A percentile compares a stretch with the other conserved stretches of the same genome.
These are phyloP conservation scores for Chloroceryle inda DNA, from an alignment of 2,797 vertebrate genomes.

Conservation along the genomic window DNA sequence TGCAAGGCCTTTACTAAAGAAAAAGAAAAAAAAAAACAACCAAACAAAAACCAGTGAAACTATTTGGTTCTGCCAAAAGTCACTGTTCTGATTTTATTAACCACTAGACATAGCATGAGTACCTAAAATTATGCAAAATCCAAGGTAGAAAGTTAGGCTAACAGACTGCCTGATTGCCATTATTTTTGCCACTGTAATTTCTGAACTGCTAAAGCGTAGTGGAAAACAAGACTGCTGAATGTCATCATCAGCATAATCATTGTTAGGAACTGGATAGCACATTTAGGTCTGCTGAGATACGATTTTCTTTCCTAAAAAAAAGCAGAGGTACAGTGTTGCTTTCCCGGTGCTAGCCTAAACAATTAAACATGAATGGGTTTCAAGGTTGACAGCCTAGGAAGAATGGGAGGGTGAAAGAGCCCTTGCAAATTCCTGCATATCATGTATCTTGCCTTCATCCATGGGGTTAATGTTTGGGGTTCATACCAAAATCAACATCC, in stretches of 20 bases:
- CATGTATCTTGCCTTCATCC: neutral
- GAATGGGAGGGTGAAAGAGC: neutral
- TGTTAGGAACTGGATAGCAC: neutral
- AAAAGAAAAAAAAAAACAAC: neutral
- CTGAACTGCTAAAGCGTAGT: neutral
- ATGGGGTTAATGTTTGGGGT: neutral
- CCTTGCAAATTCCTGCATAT: neutral
- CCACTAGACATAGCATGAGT: neutral
- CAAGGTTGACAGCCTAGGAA: neutral
- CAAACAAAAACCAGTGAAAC: neutral
- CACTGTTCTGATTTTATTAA: neutral
- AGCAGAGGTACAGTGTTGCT: neutral
- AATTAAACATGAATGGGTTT: neutral
- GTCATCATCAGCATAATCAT: neutral
- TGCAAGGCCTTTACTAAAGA: neutral
- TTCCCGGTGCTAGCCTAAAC: neutral
- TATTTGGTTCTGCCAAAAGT: neutral
- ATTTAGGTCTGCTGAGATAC: neutral
- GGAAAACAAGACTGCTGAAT: neutral
- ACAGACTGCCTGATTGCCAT: neutral
- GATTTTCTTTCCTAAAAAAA: neutral
- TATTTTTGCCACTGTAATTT: neutral
- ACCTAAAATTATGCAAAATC: neutral
- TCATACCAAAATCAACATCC: neutral
- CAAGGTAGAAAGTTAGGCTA: neutral